Evolutionary conservation across 2,797 vertebrate genomes (phyloP).

Genomic region (Numenius phaeopus): DNA sequence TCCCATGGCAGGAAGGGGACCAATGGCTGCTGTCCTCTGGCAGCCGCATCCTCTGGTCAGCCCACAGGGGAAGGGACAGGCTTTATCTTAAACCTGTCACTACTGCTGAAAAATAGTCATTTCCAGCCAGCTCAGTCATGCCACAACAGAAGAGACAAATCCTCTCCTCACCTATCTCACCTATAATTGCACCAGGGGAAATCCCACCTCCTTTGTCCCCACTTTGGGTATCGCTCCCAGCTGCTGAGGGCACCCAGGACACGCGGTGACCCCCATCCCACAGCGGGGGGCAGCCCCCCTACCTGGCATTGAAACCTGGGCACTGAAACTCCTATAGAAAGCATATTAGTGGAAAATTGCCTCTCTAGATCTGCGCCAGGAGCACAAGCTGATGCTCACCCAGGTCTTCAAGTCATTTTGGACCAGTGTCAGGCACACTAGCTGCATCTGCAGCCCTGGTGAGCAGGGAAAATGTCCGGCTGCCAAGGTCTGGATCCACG

Average conservation of each 20-base stretch:
- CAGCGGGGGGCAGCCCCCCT: neutral
- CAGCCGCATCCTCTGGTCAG: neutral
- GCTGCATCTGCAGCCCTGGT: neutral
- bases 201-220: neutral
- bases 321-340: neutral
- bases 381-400: neutral
- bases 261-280: accelerated
- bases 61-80: accelerated
- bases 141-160: neutral
- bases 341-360: accelerated
- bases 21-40: neutral
- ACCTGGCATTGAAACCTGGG: neutral
- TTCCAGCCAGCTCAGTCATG: neutral
- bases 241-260: neutral
- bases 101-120: neutral
- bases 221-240: accelerated
- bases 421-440: neutral
- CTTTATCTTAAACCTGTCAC: neutral
- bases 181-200: neutral
- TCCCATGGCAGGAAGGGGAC: neutral
- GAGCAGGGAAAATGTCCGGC: neutral
- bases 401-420: neutral
- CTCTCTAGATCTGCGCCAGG: neutral
- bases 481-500: neutral
- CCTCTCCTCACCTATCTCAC: neutral